These are phyloP conservation scores for Sialis lutaria DNA, from an alignment of 2,888 invertebrate species.

Conservation along the genomic window DNA sequence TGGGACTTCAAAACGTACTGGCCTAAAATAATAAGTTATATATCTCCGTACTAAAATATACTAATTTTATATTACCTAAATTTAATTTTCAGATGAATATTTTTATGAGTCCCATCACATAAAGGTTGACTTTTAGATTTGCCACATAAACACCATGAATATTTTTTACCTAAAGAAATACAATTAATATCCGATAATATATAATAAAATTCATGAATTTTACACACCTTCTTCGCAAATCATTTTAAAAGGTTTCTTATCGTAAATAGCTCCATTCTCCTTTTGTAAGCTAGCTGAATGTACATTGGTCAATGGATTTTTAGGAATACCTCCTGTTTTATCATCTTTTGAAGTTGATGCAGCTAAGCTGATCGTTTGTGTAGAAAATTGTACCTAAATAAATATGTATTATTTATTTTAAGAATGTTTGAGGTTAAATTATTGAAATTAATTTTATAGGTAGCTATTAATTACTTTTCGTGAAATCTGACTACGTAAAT, in stretches of 20 bases:
- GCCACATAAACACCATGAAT: constrained; percentile 91
- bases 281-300: constrained; percentile 45
- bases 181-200: neutral
- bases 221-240: constrained; percentile 41
- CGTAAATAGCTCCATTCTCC: constrained; percentile 63
- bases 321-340: constrained; percentile 35
- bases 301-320: constrained; percentile 39
- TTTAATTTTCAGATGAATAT: constrained; percentile 52
- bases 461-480: too few relatives aligned
- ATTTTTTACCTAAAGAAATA: constrained; percentile 40
- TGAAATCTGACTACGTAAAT: too few relatives aligned
- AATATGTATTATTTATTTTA: too few relatives aligned
- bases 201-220: neutral
- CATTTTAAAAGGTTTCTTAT: constrained; percentile 77
- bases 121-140: constrained; percentile 82
- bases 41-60: neutral
- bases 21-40: constrained; percentile 29
- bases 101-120: constrained; percentile 86
- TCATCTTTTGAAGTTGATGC: too few relatives aligned
- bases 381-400: too few relatives aligned
- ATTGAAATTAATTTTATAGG: too few relatives aligned
- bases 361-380: too few relatives aligned
- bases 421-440: too few relatives aligned
- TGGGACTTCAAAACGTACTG: constrained; percentile 66
- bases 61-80: constrained; percentile 32